These are phyloP conservation scores for Pteropus alecto DNA, from an alignment of 2,113 vertebrate species.

Conservation along the genomic window DNA sequence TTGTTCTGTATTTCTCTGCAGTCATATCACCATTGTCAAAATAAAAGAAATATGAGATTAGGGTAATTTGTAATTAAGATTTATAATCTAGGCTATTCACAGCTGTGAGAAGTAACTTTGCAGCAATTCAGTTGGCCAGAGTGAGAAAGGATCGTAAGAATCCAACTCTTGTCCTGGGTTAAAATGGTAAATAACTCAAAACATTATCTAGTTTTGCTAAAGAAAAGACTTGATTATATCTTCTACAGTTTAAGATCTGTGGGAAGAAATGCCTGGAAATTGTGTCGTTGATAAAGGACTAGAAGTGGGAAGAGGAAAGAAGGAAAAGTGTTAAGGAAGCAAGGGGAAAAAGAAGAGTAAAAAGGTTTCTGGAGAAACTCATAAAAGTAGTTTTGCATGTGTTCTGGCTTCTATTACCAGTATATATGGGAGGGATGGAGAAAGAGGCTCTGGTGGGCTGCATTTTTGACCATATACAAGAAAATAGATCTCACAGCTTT, in stretches of 20 bases:
- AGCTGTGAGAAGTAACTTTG: neutral
- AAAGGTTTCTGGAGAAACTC: neutral
- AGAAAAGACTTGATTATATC: neutral
- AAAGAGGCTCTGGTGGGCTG: neutral
- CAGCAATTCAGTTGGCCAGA: neutral
- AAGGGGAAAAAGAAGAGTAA: neutral
- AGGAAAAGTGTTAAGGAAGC: neutral
- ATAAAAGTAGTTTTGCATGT: neutral
- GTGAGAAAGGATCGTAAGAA: neutral
- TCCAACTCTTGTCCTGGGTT: neutral
- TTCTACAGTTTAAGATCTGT: neutral
- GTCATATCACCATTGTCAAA: neutral
- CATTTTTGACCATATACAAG: neutral
- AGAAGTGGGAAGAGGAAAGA: neutral
- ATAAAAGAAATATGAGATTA: conserved; percentile 21
- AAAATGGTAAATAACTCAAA: neutral
- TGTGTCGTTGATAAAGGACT: neutral
- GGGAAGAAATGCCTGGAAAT: neutral
- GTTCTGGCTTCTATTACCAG: neutral
- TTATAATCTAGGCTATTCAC: neutral
- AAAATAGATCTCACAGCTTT: neutral
- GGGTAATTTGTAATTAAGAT: neutral
- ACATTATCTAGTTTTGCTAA: neutral
- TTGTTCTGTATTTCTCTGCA: conserved; percentile 32
- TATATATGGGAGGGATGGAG: neutral